A percentile compares a stretch with the other conserved stretches of the same genome.
phyloP scores from a whole-genome alignment of 2,797 vertebrate species.

The Meriones psammophilus region DNA sequence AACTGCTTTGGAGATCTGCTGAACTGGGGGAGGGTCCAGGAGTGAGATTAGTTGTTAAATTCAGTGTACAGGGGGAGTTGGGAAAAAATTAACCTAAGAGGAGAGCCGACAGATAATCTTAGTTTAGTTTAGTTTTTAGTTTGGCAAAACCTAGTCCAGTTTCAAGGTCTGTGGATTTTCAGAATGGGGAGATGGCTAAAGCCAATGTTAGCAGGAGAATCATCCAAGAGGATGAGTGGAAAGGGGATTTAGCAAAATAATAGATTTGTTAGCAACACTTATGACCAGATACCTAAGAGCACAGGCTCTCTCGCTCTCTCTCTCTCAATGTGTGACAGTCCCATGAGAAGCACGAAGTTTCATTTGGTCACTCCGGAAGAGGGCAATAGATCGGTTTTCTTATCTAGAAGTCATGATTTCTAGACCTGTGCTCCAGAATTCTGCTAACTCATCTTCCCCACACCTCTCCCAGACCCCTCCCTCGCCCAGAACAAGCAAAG shows the following conservation, averaged over 20 bases:
- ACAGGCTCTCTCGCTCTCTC: neutral
- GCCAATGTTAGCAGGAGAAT: conserved; percentile 29
- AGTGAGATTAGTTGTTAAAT: conserved; percentile 64
- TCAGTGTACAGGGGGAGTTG: conserved; percentile 14
- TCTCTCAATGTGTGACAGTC: conserved; percentile 4
- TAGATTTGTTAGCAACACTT: conserved; percentile 18
- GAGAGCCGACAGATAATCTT: conserved; percentile 62
- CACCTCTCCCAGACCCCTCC: neutral
- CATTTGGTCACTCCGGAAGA: neutral
- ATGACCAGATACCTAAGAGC: neutral
- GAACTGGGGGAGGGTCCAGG: conserved; percentile 35
- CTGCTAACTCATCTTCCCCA: conserved; percentile 25
- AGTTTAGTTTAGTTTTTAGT: conserved; percentile 46
- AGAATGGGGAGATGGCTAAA: conserved; percentile 20
- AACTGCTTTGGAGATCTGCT: conserved; percentile 63
- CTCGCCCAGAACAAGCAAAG: neutral
- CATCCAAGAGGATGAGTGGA: conserved; percentile 4
- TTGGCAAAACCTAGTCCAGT: conserved; percentile 47
- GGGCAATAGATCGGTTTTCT: neutral
- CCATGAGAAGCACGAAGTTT: conserved; percentile 19
- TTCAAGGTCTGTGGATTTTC: conserved; percentile 69
- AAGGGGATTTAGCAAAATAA: conserved; percentile 45
- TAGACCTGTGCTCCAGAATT: conserved; percentile 44
- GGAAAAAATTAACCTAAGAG: conserved; percentile 67
- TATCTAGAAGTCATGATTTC: conserved; percentile 41